phyloP scores from a whole-genome alignment of 2,888 invertebrate genomes.

The Cephus spinipes region DNA sequence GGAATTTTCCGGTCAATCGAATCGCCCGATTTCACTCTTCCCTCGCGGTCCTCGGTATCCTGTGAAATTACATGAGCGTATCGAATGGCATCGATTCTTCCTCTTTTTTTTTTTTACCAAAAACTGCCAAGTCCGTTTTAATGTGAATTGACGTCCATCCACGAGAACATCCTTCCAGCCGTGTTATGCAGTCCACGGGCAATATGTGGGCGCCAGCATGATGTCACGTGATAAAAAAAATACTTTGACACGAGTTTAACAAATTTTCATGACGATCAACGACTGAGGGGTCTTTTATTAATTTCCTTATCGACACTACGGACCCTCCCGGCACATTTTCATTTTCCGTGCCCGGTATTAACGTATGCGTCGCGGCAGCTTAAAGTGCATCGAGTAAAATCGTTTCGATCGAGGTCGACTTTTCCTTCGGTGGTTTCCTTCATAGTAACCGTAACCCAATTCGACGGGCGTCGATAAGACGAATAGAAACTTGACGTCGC shows the following conservation, averaged over 20 bases:
- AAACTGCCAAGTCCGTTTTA: background rate
- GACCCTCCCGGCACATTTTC: background rate
- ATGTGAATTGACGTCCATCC: background rate
- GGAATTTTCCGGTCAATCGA: background rate
- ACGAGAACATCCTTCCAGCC: background rate
- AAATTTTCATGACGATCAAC: background rate
- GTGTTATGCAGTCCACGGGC: background rate
- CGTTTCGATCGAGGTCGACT: background rate
- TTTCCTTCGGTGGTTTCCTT: background rate
- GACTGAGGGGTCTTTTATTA: background rate
- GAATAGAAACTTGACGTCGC: background rate
- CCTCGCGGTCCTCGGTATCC: background rate
- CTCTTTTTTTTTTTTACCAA: background rate
- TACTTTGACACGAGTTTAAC: background rate
- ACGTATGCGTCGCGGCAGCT: background rate
- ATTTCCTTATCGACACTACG: background rate
- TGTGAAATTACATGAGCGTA: background rate
- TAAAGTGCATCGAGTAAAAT: background rate
- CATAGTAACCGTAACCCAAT: background rate
- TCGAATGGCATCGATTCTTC: background rate
- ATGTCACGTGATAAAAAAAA: background rate
- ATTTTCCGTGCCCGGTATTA: background rate
- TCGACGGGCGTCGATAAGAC: background rate
- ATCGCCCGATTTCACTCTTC: background rate
- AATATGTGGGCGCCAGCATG: background rate